Conservation (phyloP, 2,797 vertebrate genomes). For the Tarsius wallacei region DNA sequence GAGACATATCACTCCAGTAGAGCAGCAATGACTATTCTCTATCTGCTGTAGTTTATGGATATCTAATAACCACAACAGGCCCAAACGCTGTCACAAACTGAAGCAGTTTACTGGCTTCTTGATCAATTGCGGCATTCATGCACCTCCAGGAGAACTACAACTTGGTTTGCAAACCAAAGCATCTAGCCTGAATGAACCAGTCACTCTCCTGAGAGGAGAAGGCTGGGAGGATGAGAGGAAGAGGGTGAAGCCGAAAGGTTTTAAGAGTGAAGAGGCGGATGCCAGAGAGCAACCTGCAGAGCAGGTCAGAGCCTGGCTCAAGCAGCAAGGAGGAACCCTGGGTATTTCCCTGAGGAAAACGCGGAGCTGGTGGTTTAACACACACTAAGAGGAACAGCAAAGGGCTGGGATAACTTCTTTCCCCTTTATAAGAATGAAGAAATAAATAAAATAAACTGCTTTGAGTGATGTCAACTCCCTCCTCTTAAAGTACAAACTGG, state of each 20-base stretch:
- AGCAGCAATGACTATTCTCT: accelerated
- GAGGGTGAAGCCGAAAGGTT: neutral
- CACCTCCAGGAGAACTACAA: neutral
- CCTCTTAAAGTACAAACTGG: constrained; percentile 64
- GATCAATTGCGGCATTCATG: neutral
- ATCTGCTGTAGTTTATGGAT: neutral
- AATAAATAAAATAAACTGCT: constrained; percentile 71
- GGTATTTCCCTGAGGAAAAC: neutral
- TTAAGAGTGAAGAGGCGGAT: neutral
- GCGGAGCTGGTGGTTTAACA: neutral
- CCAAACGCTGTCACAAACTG: constrained; percentile 35
- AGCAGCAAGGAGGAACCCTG: neutral
- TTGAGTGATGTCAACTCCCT: constrained; percentile 59
- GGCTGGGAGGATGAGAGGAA: neutral
- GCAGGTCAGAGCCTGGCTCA: neutral
- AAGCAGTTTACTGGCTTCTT: neutral
- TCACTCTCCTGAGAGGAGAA: neutral
- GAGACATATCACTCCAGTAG: constrained; percentile 37
- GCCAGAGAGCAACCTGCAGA: neutral
- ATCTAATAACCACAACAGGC: neutral
- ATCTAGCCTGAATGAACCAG: neutral
- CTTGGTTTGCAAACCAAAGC: neutral
- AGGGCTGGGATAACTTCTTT: constrained; percentile 26
- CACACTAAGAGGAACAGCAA: neutral
- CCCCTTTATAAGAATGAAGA: constrained; percentile 37